Percentiles rank a stretch among this genome's conserved stretches.
Conservation (phyloP, 2,797 vertebrate genomes). For the Sciurus carolinensis region DNA sequence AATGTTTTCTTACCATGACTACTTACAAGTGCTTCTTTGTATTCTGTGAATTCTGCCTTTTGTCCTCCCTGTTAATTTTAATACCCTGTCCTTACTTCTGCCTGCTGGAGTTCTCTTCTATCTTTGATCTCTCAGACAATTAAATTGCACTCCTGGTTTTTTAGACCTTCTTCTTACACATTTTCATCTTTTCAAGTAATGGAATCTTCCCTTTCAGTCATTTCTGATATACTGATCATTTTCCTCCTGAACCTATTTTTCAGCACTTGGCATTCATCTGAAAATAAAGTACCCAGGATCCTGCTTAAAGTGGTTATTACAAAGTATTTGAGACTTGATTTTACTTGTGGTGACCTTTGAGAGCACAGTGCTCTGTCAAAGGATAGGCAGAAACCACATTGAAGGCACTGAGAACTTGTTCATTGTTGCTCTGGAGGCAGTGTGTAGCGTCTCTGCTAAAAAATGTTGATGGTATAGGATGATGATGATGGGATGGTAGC, state of each 20-base stretch:
- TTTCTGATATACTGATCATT: not conserved
- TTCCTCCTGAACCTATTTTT: not conserved
- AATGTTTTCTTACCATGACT: not conserved
- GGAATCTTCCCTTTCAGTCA: not conserved
- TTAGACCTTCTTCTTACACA: not conserved
- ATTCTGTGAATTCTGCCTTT: not conserved
- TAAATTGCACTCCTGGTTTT: not conserved
- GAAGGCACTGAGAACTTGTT: not conserved
- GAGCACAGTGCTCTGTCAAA: not conserved
- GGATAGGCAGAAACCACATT: not conserved
- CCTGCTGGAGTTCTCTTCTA: not conserved
- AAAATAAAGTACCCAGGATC: not conserved
- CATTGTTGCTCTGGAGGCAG: not conserved
- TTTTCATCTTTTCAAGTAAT: slow-evolving; percentile 1
- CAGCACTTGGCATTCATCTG: not conserved
- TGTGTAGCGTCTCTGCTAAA: not conserved
- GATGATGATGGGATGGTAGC: not conserved
- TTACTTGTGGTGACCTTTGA: not conserved
- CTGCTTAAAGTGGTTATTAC: not conserved
- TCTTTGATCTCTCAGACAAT: not conserved
- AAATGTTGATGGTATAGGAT: not conserved
- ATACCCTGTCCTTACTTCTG: not conserved
- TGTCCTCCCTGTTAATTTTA: slow-evolving; percentile 4
- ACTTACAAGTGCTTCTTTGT: not conserved
- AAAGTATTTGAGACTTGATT: not conserved